These are phyloP conservation scores for Leptodirus hochenwartii DNA, from an alignment of 2,888 invertebrate species.

Conservation along the genomic window DNA sequence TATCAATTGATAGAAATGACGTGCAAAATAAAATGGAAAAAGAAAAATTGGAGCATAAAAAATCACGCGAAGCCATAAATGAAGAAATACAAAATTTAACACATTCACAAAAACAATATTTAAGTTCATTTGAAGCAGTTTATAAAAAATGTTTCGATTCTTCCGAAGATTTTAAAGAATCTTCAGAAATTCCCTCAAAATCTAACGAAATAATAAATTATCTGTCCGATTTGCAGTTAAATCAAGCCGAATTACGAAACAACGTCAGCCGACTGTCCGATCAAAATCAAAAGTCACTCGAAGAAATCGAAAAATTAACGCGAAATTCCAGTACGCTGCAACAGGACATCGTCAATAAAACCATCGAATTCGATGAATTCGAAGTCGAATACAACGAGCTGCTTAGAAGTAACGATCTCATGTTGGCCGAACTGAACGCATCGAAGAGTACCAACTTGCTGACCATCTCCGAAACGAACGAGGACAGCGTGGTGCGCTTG, in stretches of 20 bases:
- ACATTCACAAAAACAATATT: too few species aligned
- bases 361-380: slow-evolving; percentile 28
- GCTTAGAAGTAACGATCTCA: slow-evolving; percentile 31
- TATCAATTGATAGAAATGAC: too few species aligned
- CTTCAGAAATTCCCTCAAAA: too few species aligned
- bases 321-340: slow-evolving; percentile 23
- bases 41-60: slow-evolving; percentile 36
- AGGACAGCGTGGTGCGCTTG: slow-evolving; percentile 43
- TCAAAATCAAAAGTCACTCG: too few species aligned
- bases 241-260: too few species aligned
- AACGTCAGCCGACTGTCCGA: too few species aligned
- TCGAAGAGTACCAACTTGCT: slow-evolving; percentile 40
- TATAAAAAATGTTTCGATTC: too few species aligned
- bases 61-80: slow-evolving; percentile 37
- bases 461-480: slow-evolving; percentile 53
- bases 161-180: too few species aligned
- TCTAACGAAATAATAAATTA: slow-evolving; percentile 27
- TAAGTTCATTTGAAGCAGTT: too few species aligned
- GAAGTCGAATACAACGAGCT: slow-evolving; percentile 48
- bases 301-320: slow-evolving; percentile 25
- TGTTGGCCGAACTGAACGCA: slow-evolving; percentile 46
- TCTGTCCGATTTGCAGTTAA: too few species aligned
- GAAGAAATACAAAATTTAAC: slow-evolving; percentile 37
- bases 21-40: slow-evolving; percentile 35
- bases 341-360: slow-evolving; percentile 22